Evolutionary conservation across 2,797 vertebrate genomes (phyloP), one percentile per base, ranked within the genome.

Genomic region (Sebastes iracundus): DNA sequence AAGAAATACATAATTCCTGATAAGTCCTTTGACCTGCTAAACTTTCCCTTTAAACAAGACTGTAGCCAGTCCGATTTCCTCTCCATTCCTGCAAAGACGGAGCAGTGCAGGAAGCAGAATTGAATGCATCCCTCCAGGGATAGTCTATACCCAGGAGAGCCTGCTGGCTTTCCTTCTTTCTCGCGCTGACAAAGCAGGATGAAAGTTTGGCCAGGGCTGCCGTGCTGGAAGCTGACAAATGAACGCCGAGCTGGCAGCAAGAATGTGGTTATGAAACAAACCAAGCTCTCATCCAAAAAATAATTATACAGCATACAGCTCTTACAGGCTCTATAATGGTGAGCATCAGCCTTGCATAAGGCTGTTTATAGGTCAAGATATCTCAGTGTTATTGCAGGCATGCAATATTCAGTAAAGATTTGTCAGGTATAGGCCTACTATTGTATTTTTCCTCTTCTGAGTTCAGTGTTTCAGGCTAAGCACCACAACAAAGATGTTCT

Each of bases 231-330:
- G 71, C 79, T 82, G 69, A 86, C 72, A 83, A 87, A 80, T 63
- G 75, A 81, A 72, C 79, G 2, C 55, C 33, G 63, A 7, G 75
- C 76, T 87, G 87, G 85, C 85, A 88, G 80, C 42, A 56, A 63
- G 72, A 66, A 79, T 65, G 86, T 35, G 61, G 59, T 90, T 88
- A 92, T 78, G 79, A 91, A 87, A 91, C 78, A 70, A 81, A 72
- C 55, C 23, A n/a, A 65, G 65, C 56, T 18, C 42, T 56, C 67
- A 14, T 67, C 49, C 77, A 79, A 33, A 55, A 79, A 68, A 2
- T 8, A 66, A 66, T 78, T 35, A 59, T 12, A 64, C 60, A 65
- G 33, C 13, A 42, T 2, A 22, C 61, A 32, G 56, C 53, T 3
- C 33, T 52, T 56, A 52, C 62, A 68, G 16, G 49, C 10, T 75